Evolutionary conservation across 2,113 vertebrate genomes (phyloP).

Genomic region (Phoenicopterus ruber): DNA sequence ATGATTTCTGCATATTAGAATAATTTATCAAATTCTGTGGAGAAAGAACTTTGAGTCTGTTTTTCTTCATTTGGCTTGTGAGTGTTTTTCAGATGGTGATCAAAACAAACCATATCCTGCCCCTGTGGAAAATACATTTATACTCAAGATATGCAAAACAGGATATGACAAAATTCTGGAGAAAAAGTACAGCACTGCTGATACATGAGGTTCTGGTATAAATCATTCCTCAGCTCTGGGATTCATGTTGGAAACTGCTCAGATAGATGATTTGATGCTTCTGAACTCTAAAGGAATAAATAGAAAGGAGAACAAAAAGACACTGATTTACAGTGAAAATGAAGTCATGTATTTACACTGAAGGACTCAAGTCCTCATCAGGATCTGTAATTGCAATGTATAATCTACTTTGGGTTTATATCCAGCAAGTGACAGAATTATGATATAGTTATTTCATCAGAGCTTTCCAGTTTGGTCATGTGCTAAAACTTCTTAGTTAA

Average conservation of each 20-base stretch:
- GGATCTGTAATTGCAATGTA: background rate
- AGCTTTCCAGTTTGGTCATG: background rate
- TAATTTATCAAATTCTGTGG: slow-evolving; percentile 5
- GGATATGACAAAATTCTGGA: slow-evolving; percentile 64
- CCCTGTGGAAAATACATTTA: slow-evolving; percentile 68
- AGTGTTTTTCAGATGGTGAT: slow-evolving; percentile 43
- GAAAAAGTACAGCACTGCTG: slow-evolving; percentile 23
- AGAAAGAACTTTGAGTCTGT: slow-evolving; percentile 43
- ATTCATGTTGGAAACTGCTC: slow-evolving; percentile 37
- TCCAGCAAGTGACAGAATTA: background rate
- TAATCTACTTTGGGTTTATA: background rate
- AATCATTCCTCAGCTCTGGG: slow-evolving; percentile 52
- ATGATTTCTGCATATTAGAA: background rate
- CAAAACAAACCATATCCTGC: slow-evolving; percentile 47
- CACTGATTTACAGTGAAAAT: slow-evolving; percentile 32
- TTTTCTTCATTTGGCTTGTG: slow-evolving; percentile 55
- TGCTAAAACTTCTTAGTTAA: background rate
- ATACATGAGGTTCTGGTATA: slow-evolving; percentile 58
- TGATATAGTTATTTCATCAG: background rate
- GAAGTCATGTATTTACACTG: slow-evolving; percentile 8
- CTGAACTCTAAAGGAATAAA: slow-evolving; percentile 23
- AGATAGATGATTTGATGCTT: slow-evolving; percentile 42
- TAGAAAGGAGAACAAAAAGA: slow-evolving; percentile 23
- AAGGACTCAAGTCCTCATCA: background rate
- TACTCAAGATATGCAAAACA: slow-evolving; percentile 64